Conservation (phyloP, 2,113 vertebrate genomes). For the Chascanopsetta lugubris region DNA sequence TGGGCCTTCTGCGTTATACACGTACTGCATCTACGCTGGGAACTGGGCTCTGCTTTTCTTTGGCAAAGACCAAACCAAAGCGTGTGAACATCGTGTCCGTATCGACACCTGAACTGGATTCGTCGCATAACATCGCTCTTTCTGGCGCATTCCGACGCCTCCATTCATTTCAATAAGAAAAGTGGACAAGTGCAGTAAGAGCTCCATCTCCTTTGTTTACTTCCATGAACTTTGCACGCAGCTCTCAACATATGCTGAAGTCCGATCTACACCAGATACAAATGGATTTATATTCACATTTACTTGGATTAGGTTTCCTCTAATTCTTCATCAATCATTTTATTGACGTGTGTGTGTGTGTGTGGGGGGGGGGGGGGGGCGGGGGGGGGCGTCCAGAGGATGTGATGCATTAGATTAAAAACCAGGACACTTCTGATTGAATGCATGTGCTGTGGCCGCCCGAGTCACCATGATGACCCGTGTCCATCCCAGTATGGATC, state of each 20-base stretch:
- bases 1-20: background rate
- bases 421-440: conserved; percentile 1
- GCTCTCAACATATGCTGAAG: conserved; percentile 15
- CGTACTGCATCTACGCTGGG: conserved; percentile 2
- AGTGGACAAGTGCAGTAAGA: too few relatives aligned
- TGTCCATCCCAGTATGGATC: conserved; percentile 15
- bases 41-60: background rate
- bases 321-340: background rate
- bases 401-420: background rate
- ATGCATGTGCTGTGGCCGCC: background rate
- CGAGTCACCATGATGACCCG: conserved; percentile 1
- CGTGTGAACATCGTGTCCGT: background rate
- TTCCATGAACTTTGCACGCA: conserved; percentile 32
- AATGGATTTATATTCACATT: background rate
- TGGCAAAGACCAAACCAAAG: background rate
- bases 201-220: too few relatives aligned
- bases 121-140: background rate
- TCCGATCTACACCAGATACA: background rate
- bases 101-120: background rate
- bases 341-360: background rate
- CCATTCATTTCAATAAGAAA: too few relatives aligned
- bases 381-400: background rate
- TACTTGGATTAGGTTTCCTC: too few relatives aligned
- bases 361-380: background rate
- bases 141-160: background rate